Conservation (phyloP, 2,113 vertebrate species). For the Chaenogobius annularis region DNA sequence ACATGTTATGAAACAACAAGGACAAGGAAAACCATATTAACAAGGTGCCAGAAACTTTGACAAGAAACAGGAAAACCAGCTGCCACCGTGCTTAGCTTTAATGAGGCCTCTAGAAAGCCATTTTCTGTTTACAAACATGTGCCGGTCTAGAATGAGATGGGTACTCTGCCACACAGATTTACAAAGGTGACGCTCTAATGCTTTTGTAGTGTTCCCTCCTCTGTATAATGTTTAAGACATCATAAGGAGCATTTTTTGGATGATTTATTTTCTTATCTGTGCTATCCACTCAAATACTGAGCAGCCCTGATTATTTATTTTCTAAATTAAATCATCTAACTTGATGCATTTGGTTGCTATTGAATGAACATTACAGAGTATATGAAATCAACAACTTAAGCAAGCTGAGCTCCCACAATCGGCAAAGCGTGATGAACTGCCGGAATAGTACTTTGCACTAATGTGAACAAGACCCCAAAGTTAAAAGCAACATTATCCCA, state of each 20-base stretch:
- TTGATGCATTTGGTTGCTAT: no score
- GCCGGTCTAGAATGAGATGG: background rate
- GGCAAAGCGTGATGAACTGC: no score
- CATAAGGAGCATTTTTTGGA: no score
- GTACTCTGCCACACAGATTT: background rate
- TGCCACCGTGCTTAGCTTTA: background rate
- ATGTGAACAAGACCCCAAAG: background rate
- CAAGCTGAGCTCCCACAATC: no score
- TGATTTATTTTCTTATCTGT: no score
- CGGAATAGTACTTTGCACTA: background rate
- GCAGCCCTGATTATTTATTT: no score
- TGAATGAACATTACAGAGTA: no score
- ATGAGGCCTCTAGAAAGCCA: background rate
- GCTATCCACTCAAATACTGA: no score
- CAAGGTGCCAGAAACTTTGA: conserved; percentile 14
- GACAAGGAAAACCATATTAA: background rate
- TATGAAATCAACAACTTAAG: no score
- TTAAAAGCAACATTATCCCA: conserved; percentile 24
- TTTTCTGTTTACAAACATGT: background rate
- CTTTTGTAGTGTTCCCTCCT: no score
- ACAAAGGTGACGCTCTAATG: background rate
- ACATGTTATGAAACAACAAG: background rate
- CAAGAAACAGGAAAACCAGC: conserved; percentile 11
- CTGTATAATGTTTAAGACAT: no score
- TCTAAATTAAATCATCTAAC: no score